Conservation (phyloP, 2,888 invertebrate genomes). For the Colostygia pectinataria region DNA sequence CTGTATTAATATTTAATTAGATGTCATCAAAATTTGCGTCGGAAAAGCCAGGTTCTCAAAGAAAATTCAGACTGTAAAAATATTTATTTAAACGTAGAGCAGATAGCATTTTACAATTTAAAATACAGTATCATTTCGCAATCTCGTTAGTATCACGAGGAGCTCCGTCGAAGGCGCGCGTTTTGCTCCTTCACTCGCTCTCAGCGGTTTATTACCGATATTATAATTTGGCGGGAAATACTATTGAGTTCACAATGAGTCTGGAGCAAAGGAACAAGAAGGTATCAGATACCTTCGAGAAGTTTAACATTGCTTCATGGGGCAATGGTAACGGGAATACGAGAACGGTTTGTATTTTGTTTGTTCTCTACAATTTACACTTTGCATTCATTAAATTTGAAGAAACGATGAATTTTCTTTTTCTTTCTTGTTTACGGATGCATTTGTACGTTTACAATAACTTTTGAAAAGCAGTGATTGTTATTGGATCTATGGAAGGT, state of each 20-base stretch:
- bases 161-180: constrained; percentile 61
- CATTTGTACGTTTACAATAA: no score
- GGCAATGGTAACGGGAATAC: constrained; percentile 50
- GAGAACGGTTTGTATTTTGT: constrained; percentile 54
- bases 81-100: constrained; percentile 50
- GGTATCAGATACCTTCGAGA: constrained; percentile 71
- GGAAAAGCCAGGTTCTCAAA: no score
- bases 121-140: constrained; percentile 47
- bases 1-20: no score
- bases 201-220: constrained; percentile 38
- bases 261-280: constrained; percentile 72
- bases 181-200: constrained; percentile 42
- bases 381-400: no score
- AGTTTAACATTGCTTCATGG: constrained; percentile 73
- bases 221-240: constrained; percentile 64
- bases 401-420: no score
- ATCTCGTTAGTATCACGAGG: constrained; percentile 55
- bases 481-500: no score
- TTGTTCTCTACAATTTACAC: constrained; percentile 20
- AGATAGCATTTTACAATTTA: constrained; percentile 50
- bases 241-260: constrained; percentile 66
- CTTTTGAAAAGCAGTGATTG: no score
- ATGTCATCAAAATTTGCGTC: no score
- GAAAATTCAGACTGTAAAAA: constrained; percentile 11
- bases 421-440: no score